Conservation (phyloP, 1,140 invertebrate species). For the Drosophila bocki region DNA sequence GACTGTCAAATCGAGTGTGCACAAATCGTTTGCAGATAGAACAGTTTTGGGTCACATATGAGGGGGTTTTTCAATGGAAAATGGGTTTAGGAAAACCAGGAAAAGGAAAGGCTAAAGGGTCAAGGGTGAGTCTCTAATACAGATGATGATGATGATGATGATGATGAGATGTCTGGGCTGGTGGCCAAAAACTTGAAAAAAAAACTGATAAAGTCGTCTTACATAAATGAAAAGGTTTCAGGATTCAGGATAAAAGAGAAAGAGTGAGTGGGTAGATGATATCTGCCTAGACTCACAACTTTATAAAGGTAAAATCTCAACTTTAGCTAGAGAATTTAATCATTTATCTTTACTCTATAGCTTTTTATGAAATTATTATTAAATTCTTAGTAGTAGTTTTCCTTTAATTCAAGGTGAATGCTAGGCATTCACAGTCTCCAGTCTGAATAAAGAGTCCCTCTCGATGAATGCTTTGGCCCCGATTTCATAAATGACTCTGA, state of each 20-base stretch:
- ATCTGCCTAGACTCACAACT: neutral
- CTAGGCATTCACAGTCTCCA: neutral
- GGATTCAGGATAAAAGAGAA: neutral
- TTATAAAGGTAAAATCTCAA: neutral
- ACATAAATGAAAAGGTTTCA: constrained; percentile 27
- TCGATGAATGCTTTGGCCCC: constrained; percentile 10
- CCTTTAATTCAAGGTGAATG: constrained; percentile 40
- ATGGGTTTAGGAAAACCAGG: neutral
- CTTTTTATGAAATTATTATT: neutral
- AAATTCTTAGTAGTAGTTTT: neutral
- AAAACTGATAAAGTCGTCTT: constrained; percentile 26
- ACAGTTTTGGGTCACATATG: constrained; percentile 40
- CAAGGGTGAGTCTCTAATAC: constrained; percentile 30
- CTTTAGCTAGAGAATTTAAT: neutral
- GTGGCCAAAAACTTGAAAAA: constrained; percentile 33
- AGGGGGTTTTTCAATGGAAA: constrained; percentile 8
- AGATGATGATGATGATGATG: constrained; percentile 33
- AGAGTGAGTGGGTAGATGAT: neutral
- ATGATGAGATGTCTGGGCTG: constrained; percentile 41
- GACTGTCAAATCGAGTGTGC: constrained; percentile 66
- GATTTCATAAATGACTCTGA: constrained; percentile 33
- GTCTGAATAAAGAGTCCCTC: neutral
- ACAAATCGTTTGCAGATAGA: constrained; percentile 66
- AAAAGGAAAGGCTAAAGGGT: neutral
- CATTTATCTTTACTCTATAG: neutral